Base-by-base conservation (phyloP, 2,113 vertebrate genomes). In the Takifugu flavidus region DNA sequence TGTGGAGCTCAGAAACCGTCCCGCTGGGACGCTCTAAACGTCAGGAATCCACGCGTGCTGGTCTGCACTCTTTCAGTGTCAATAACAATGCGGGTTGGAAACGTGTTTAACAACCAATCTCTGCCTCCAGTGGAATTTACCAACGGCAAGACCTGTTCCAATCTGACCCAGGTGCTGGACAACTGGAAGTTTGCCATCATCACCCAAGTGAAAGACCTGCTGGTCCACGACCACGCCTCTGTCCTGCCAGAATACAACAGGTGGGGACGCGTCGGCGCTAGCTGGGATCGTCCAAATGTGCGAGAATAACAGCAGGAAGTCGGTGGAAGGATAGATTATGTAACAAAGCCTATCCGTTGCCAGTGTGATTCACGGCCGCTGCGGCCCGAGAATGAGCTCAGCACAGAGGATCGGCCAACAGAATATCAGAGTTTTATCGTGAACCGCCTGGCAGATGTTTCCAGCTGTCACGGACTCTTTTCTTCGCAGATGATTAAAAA, bases 121-220 rank as follows among this genome's bases (percentile, higher is more conserved):
- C 28, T 67, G n/a, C 65, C 42, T 72, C 8, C 82, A 89, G 79
- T 85, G 62, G 77, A 79, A 34, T 77, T 82, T 49, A 31, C 28
- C 0, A 66, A 73, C 1, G 49, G 46, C 2, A 89, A 79, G 63
- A 88, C 90, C n/a, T 95, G 94, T 5, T 90, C 93, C 66, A 96
- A 96, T 82, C 82, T 96, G 57, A 94, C 93, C 27, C 87, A 91
- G 52, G 90, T 94, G 0, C 80, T 95, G 88, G 94, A 96, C 85
- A 96, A 95, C 87, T 95, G 93, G 94, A 94, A 92, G 67, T 95
- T 91, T 73, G 94, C 94, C 39, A 95, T 95, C 77, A 65, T 93
- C 26, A 90, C 90, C 46, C 93, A 94, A 82, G 84, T 94, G 65
- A 90, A 92, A 65, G 92, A 93, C 71, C 67, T 95, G 65, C 91